A percentile compares a stretch with the other conserved stretches of the same genome.
These are phyloP conservation scores for Columbina picui DNA, from an alignment of 2,113 vertebrate species.

Conservation along the genomic window DNA sequence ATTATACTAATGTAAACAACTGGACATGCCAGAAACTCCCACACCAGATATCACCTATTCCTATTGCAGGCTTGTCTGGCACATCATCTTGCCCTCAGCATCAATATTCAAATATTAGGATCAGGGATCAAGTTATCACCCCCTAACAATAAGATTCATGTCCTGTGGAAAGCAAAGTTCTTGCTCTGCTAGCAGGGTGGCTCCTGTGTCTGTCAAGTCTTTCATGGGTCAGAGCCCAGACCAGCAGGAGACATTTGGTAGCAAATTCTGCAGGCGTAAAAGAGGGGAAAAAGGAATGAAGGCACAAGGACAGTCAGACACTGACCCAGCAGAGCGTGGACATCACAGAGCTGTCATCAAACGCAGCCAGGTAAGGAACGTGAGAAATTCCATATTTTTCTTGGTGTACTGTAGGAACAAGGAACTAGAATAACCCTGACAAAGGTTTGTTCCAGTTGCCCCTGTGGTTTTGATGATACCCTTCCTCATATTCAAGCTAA, in stretches of 20 bases:
- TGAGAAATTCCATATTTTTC: background rate
- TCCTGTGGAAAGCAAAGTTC: background rate
- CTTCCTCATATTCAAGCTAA: background rate
- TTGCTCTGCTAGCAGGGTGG: fast-evolving
- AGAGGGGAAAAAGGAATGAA: background rate
- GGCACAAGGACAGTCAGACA: background rate
- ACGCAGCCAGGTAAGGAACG: background rate
- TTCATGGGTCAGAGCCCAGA: background rate
- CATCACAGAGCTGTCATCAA: background rate
- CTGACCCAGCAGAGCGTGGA: background rate
- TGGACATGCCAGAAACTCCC: background rate
- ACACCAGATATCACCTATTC: background rate
- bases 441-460: background rate
- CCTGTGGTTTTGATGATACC: background rate
- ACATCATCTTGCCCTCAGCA: background rate
- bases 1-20: background rate
- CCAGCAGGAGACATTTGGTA: background rate
- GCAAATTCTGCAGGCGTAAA: background rate
- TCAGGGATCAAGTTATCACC: background rate
- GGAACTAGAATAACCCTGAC: background rate
- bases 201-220: background rate
- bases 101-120: background rate
- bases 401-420: background rate
- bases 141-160: fast-evolving
- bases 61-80: background rate